phyloP scores from a whole-genome alignment of 2,797 vertebrate species.

The Lepilemur septentrionalis region DNA sequence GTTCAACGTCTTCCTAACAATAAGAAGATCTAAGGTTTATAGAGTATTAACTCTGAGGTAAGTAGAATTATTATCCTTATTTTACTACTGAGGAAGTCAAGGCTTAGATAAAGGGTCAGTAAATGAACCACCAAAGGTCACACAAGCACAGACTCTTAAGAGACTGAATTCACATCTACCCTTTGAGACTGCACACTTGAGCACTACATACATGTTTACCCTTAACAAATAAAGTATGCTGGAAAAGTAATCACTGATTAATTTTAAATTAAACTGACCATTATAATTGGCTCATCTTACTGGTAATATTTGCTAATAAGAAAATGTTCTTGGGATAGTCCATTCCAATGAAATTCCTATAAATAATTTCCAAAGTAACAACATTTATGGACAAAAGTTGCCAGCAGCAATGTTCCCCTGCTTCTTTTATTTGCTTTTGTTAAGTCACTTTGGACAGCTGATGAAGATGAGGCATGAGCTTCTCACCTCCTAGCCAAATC shows the following conservation, averaged over 20 bases:
- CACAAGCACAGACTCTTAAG: background rate
- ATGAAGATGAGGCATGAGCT: background rate
- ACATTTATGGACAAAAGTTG: background rate
- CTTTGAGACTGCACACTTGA: background rate
- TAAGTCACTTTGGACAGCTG: background rate
- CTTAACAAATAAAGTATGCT: background rate
- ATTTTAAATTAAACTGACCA: background rate
- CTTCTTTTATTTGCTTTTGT: background rate
- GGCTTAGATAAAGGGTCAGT: background rate
- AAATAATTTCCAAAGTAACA: background rate
- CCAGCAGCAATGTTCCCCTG: background rate
- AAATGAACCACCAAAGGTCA: background rate
- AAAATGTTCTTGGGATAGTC: background rate
- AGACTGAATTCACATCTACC: background rate
- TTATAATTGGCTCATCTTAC: background rate
- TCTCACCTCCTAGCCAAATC: background rate
- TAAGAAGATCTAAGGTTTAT: background rate
- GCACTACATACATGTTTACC: background rate
- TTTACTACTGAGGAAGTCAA: background rate
- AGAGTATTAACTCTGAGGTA: background rate
- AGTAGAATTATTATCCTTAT: background rate
- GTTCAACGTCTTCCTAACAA: background rate
- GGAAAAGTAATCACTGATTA: background rate
- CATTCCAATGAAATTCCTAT: background rate
- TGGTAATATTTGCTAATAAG: background rate